These are phyloP conservation scores for Hypomecis atomaria DNA, from an alignment of 2,888 invertebrate genomes.

Conservation along the genomic window DNA sequence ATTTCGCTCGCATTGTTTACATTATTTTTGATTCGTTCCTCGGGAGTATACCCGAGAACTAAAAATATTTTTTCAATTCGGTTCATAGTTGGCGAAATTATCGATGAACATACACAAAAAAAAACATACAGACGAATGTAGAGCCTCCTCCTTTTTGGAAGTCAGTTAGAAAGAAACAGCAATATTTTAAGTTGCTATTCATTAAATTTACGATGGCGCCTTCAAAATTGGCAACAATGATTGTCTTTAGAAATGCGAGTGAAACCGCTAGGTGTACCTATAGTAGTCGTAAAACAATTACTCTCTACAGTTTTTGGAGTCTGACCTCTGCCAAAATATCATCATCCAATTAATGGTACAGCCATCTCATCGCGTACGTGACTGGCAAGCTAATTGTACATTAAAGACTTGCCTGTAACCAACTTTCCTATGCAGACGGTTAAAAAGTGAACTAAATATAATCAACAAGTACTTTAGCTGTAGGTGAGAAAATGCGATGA, in stretches of 20 bases:
- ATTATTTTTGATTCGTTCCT: too few species aligned
- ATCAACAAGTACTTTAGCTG: not conserved
- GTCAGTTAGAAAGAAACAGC: too few species aligned
- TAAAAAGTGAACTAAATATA: not conserved
- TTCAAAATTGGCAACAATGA: too few species aligned
- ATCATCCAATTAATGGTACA: slow-evolving; percentile 20
- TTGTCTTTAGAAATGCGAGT: not conserved
- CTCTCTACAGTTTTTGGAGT: slow-evolving; percentile 6
- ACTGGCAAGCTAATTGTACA: slow-evolving; percentile 10
- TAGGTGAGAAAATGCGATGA: not conserved
- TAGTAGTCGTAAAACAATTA: not conserved
- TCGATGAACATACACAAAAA: too few species aligned
- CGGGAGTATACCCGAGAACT: too few species aligned
- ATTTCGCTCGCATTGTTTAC: too few species aligned
- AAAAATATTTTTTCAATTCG: too few species aligned
- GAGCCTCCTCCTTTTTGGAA: too few species aligned
- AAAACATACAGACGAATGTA: too few species aligned
- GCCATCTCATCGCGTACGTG: slow-evolving; percentile 25
- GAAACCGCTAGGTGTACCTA: not conserved
- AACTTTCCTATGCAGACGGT: not conserved
- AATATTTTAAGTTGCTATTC: too few species aligned
- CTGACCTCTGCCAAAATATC: slow-evolving; percentile 18
- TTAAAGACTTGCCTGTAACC: slow-evolving; percentile 3
- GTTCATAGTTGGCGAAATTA: too few species aligned
- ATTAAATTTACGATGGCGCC: too few species aligned